These are phyloP conservation scores for Apolygus lucorum DNA, from an alignment of 1,140 invertebrate species.

Conservation along the genomic window DNA sequence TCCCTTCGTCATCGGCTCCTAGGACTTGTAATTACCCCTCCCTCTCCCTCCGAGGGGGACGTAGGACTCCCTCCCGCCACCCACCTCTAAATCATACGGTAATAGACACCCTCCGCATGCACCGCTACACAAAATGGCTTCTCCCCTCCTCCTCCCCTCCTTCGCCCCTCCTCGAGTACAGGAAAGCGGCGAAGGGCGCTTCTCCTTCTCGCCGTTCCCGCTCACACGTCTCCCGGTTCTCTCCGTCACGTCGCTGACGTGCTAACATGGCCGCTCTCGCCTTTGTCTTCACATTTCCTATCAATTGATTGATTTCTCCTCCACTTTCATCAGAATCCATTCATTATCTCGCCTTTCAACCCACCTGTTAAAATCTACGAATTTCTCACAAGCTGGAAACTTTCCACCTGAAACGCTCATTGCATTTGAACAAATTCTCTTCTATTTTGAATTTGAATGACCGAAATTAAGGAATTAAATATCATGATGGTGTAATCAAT, in stretches of 20 bases:
- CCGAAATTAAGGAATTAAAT: too few species aligned
- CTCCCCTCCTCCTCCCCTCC: neutral
- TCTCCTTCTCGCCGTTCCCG: neutral
- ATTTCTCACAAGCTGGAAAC: too few species aligned
- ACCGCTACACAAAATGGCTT: conserved; percentile 15
- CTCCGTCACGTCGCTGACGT: neutral
- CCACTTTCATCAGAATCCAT: too few species aligned
- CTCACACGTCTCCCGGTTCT: neutral
- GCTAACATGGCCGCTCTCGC: neutral
- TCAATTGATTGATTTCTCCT: neutral
- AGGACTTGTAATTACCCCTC: conserved; percentile 3
- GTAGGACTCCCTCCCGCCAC: neutral
- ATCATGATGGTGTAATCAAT: too few species aligned
- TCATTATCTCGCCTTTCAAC: too few species aligned
- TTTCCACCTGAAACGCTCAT: too few species aligned
- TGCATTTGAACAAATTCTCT: too few species aligned
- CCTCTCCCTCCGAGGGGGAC: neutral
- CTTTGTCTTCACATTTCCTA: neutral
- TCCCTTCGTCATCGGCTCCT: neutral
- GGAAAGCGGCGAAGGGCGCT: neutral
- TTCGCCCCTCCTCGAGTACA: too few species aligned
- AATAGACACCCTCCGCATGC: conserved; percentile 11
- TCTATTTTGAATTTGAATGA: too few species aligned
- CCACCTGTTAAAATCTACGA: too few species aligned
- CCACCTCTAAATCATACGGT: conserved; percentile 11